Evolutionary conservation across 1,140 invertebrate species (phyloP).

Genomic region (honey bee (Apis mellifera)): Amel_HAv3.1 CM009936.2:7063001-7063500

Average conservation of each 20-base stretch:
- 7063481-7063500: neutral
- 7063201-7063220: constrained; percentile 56
- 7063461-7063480: neutral
- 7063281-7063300: neutral
- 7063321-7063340: constrained; percentile 8
- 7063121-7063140: constrained; percentile 85
- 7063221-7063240: constrained; percentile 62
- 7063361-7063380: neutral
- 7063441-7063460: constrained; percentile 16
- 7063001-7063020: constrained; percentile 85
- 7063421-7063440: neutral
- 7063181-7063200: constrained; percentile 46
- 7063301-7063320: neutral
- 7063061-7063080: constrained; percentile 85
- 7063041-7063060: constrained; percentile 84
- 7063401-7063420: neutral
- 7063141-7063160: constrained; percentile 83
- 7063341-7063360: constrained; percentile 3
- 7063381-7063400: neutral
- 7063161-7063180: constrained; percentile 82
- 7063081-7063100: constrained; percentile 82
- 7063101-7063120: constrained; percentile 87
- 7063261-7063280: constrained; percentile 35
- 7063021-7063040: constrained; percentile 86
- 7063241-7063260: constrained; percentile 68